Base-by-base conservation (phyloP, 2,888 invertebrate species). In the Dolomedes plantarius region DNA sequence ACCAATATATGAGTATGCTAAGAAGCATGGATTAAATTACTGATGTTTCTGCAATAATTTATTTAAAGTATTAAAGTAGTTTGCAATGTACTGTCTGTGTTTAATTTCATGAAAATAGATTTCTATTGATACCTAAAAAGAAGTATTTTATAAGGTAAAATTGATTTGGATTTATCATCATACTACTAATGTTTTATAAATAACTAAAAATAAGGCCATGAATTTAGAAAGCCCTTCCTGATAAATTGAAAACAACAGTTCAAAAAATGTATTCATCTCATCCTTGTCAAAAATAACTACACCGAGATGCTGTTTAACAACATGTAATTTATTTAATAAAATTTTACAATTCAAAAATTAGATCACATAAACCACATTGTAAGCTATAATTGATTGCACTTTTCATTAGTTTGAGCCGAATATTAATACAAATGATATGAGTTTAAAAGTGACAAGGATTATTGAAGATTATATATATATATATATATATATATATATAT, bases 21-120 rank as follows among this genome's bases (percentile, higher is more conserved):
- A 56, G 36, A 7, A 9, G 36, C 36, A 36, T 16, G 23, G 56
- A 23, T 56, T 56, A 56, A 56, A 16, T 23, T 56, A 23, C 23
- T 56, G 5, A 56, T 56, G 56, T 56, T 46, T 56, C 56, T 56
- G 23, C 56, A 56, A 56, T 23, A 56, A 56, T 56, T 56, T 56
- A 23, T 56, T 56, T 36, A 23, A 23, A 5, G 56, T 23, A 23
- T 56, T 56, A 23, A 56, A 56, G 56, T 56, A 56, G 56, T 56
- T 56, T 56, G 23, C 56, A 56, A 56, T 56, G 56, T 56, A 56
- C 41, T 56, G 23, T 23, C 23, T 56, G 5, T 56, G 56, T 56
- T 56, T 56, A 23, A 23, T 56, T 23, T n/a, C 11, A 56, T 23
- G 16, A 36, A 36, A 36, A 36, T 36, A 36, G n/a, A 36, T 9